Evolutionary conservation across 2,113 vertebrate species (phyloP), one percentile per base, ranked within the genome.

Genomic region (Pseudorhombus dupliciocellatus): DNA sequence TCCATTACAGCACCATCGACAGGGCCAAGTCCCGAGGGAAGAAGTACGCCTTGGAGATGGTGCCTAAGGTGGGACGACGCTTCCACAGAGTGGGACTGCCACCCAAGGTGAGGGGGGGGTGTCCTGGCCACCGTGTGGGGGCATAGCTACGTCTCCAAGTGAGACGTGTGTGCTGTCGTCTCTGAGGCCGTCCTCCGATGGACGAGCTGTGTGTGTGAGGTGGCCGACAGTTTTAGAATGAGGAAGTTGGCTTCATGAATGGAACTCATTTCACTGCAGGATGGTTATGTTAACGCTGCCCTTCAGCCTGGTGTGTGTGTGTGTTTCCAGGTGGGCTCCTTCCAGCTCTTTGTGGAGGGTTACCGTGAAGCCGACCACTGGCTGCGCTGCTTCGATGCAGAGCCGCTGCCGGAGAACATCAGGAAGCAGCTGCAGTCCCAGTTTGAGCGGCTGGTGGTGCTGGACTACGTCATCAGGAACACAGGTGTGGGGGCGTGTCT

Each of bases 401-500:
- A 99, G 24, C 95, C 98, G 77, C 93, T 99, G 75, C 96, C 98
- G 5, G 98, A 99, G 90, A 99, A 99, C 90, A 96, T 93, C 80
- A 95, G 97, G 83, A 98, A 98, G 86, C 96, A 97, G 86, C 95
- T 99, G 87, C 98, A 99, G 92, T 96, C 93, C 0, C 96, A 98
- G 87, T 99, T 99, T 92, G 98, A 99, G 92, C 95, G 94, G 87
- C 80, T 99, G 61, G 97, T 98, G 37, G 87, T 98, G 72, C 92
- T 99, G 79, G 98, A 99, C 93, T 99, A 98, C 48, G 94, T 99
- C 4, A 99, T 97, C 87, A 95, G 98, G 87, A 99, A 99, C 90
- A 99, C 98, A 80, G 98, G 98, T 87, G 21, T 64, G 84, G 84
- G 14, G 56, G n/a, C 4, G 60, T 67, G 48, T 54, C 34, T 4